These are phyloP conservation scores for Lepas anatifera DNA, from an alignment of 2,888 invertebrate genomes.

Conservation along the genomic window DNA sequence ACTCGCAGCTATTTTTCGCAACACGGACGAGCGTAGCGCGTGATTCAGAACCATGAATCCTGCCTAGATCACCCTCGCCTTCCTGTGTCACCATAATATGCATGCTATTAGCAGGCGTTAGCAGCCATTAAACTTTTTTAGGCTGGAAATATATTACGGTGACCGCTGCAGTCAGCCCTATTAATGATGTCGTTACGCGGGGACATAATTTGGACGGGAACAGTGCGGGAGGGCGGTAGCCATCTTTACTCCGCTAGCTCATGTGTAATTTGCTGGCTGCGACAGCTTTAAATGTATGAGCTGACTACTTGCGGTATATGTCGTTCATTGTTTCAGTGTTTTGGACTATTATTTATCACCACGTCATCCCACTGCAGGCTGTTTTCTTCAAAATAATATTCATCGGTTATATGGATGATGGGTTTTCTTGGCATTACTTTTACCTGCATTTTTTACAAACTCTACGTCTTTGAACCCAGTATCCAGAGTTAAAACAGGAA, in stretches of 20 bases:
- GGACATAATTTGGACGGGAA: not conserved
- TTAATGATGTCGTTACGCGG: conserved; percentile 4
- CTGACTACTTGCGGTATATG: no score
- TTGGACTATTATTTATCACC: no score
- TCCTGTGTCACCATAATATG: conserved; percentile 11
- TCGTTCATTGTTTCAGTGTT: no score
- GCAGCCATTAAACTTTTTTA: conserved; percentile 4
- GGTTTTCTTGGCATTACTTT: no score
- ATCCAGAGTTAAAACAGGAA: no score
- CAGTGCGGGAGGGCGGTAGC: not conserved
- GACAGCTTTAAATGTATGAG: no score
- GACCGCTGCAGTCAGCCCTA: not conserved
- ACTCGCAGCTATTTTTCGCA: not conserved
- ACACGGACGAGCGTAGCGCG: not conserved
- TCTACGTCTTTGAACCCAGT: no score
- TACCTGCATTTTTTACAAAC: no score
- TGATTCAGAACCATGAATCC: not conserved
- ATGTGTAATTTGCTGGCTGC: no score
- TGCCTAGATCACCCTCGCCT: not conserved
- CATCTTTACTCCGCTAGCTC: not conserved
- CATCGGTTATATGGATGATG: no score
- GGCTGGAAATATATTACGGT: not conserved
- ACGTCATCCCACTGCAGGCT: no score
- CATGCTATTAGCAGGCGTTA: conserved; percentile 12
- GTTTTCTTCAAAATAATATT: no score